Evolutionary conservation across 2,888 invertebrate species (phyloP).

Genomic region (Meliscaeva auricollis): DNA sequence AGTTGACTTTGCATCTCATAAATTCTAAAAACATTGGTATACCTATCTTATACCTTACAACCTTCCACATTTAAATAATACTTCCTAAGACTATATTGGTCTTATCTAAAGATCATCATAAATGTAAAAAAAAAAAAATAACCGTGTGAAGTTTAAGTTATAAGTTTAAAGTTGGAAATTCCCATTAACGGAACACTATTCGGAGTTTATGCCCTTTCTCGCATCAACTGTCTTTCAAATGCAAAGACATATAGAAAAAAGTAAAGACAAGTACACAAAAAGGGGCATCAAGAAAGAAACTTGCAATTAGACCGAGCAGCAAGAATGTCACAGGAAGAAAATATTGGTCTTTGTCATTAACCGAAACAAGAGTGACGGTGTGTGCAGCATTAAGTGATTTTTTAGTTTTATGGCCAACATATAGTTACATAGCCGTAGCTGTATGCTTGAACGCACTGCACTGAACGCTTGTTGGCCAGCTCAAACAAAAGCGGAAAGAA

Average conservation of each 20-base stretch:
- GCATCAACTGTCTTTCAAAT: conserved; percentile 13
- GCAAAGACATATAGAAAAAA: conserved; percentile 46
- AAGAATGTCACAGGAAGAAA: conserved; percentile 79
- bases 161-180: conserved; percentile 51
- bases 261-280: conserved; percentile 37
- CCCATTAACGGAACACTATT: conserved; percentile 53
- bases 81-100: conserved; percentile 30
- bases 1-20: conserved; percentile 52
- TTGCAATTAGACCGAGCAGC: conserved; percentile 73
- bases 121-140: no score
- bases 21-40: conserved; percentile 38
- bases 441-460: conserved; percentile 10
- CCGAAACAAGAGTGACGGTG: conserved; percentile 77
- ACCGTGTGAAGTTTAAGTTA: conserved; percentile 41
- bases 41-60: not conserved
- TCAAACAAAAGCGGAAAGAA: conserved; percentile 73
- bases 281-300: conserved; percentile 56
- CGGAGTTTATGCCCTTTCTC: conserved; percentile 8
- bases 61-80: conserved; percentile 25
- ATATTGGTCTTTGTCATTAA: conserved; percentile 79
- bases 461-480: conserved; percentile 45
- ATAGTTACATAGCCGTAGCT: not conserved
- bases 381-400: conserved; percentile 74
- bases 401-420: conserved; percentile 53
- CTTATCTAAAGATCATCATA: not conserved